Evolutionary conservation across 1,140 invertebrate genomes (phyloP), one percentile per base, ranked within the genome.

Genomic region (Monomorium pharaonis): DNA sequence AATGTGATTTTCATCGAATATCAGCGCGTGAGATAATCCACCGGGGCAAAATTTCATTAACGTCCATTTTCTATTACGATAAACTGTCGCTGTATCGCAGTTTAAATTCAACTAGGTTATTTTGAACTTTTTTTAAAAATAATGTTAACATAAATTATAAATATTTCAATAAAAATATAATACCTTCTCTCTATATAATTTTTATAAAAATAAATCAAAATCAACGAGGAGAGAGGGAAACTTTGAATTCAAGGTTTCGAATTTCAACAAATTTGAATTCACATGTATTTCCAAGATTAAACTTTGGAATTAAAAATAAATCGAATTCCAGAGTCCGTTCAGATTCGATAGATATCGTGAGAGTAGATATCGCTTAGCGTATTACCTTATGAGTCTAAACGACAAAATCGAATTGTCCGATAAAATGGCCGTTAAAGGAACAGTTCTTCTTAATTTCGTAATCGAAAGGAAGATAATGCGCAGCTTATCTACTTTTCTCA

Each of bases 331-430:
- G 14, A 74, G n/a, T 47, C 14, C n/a, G 37, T 76, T 63, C 42
- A 12, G 16, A 10, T 18, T 67, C 42, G 60, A 56, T 76, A 18
- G 24, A n/a, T 85, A 85, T 85, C 37, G 16, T 9, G 72, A 58
- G 44, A 27, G n/a, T 74, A 42, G 60, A 54, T 72, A 77, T 3
- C 47, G 14, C 21, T 80, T 44, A 16, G 60, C 47, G 9, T 69
- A 56, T 51, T n/a, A 47, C 27, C 7, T 81, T 72, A 44, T 37
- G 33, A 5, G 12, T 18, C 67, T 47, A 88, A 72, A 30, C 51
- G 84, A 89, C 89, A 88, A 33, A 18, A 87, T 87, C 44, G 54
- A 49, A 86, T 27, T 30, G 63, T 33, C 47, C 56, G 44, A 89
- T 84, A 84, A 83, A 44, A 30, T 16, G 27, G 10, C 42, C 58